Evolutionary conservation across 2,888 invertebrate genomes (phyloP).

Genomic region (Archips xylosteana): DNA sequence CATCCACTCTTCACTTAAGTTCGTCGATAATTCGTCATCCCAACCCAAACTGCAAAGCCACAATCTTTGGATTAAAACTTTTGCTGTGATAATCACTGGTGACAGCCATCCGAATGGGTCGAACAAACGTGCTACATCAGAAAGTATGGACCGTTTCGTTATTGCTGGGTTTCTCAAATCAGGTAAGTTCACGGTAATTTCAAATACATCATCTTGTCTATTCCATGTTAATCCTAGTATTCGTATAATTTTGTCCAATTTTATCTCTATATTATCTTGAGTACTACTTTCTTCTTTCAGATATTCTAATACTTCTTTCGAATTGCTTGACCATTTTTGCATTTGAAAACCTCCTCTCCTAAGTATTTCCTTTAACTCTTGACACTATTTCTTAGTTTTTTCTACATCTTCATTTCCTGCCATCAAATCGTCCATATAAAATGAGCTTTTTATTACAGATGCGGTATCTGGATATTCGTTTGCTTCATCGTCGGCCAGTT

Average conservation of each 20-base stretch:
- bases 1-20: background rate
- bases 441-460: background rate
- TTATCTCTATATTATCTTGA: constrained; percentile 7
- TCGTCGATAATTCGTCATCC: too few species aligned
- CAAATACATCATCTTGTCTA: constrained; percentile 14
- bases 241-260: constrained; percentile 16
- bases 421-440: constrained; percentile 4
- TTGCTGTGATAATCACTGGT: constrained; percentile 33
- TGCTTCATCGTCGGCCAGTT: too few species aligned
- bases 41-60: too few species aligned
- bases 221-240: constrained; percentile 18
- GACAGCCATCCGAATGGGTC: constrained; percentile 40
- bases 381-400: background rate
- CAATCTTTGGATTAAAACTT: constrained; percentile 9
- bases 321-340: constrained; percentile 18
- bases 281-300: background rate
- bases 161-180: constrained; percentile 16
- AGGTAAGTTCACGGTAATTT: constrained; percentile 21
- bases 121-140: constrained; percentile 38
- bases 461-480: too few species aligned
- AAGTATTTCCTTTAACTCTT: background rate
- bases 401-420: background rate
- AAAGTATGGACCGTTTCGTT: constrained; percentile 38
- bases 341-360: constrained; percentile 1
- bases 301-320: background rate